Conservation (phyloP, 1,140 invertebrate genomes). For the Conopomorpha cramerella region DNA sequence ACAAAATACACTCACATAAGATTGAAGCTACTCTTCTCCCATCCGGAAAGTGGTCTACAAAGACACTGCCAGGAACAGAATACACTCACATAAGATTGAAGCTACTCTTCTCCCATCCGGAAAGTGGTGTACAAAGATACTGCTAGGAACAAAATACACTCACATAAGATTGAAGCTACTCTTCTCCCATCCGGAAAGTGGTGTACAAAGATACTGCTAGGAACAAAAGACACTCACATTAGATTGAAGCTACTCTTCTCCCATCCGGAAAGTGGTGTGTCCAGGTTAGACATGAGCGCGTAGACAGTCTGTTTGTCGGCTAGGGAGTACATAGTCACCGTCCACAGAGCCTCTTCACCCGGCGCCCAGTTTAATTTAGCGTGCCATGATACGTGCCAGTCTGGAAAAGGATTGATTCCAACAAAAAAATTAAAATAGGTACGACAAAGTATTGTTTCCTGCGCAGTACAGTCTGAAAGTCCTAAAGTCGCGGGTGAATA, state of each 20-base stretch:
- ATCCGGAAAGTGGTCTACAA: too few species aligned
- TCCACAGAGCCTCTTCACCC: conserved; percentile 40
- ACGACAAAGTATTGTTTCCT: too few species aligned
- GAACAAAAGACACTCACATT: conserved; percentile 46
- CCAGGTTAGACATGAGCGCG: conserved; percentile 54
- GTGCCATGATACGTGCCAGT: conserved; percentile 54
- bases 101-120: too few species aligned
- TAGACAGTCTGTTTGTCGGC: conserved; percentile 41
- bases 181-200: conserved; percentile 73
- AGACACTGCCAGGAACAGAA: too few species aligned
- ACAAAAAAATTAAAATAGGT: neutral
- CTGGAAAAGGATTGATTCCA: conserved; percentile 11
- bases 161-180: conserved; percentile 69
- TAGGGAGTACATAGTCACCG: conserved; percentile 47
- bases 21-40: too few species aligned
- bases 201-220: too few species aligned
- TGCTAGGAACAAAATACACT: conserved; percentile 12
- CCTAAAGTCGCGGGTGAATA: too few species aligned
- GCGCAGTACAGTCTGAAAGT: too few species aligned
- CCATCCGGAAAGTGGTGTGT: conserved; percentile 77
- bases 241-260: conserved; percentile 67
- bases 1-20: too few species aligned
- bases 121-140: too few species aligned
- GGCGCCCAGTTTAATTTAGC: conserved; percentile 45
- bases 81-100: too few species aligned